phyloP scores from a whole-genome alignment of 2,113 vertebrate species.

The Sorex fumeus region DNA sequence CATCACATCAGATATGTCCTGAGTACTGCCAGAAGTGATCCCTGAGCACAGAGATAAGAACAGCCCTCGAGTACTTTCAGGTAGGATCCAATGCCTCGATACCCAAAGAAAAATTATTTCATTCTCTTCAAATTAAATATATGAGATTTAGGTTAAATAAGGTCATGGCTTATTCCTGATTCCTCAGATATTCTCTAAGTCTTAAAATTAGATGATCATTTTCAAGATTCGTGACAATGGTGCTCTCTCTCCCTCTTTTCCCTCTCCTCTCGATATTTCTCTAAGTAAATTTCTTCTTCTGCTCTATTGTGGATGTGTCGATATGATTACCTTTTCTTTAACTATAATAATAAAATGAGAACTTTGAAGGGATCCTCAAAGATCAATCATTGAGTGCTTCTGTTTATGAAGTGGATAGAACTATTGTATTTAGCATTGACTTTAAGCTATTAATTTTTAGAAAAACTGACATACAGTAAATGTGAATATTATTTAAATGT shows the following conservation, averaged over 20 bases:
- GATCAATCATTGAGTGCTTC: not conserved
- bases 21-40: no score
- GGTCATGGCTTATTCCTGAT: not conserved
- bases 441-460: constrained; percentile 55
- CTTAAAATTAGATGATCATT: not conserved
- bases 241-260: no score
- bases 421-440: not conserved
- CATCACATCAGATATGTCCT: no score
- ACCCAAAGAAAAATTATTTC: no score
- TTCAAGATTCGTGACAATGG: not conserved
- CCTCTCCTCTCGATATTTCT: no score
- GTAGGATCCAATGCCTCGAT: no score
- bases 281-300: not conserved
- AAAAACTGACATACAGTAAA: constrained; percentile 54
- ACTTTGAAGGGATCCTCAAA: not conserved
- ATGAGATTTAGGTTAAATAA: constrained; percentile 11
- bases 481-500: constrained; percentile 62
- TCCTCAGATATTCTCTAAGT: constrained; percentile 42
- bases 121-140: not conserved
- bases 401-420: constrained; percentile 9
- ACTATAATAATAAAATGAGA: constrained; percentile 44
- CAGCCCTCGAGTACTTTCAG: no score
- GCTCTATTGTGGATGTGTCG: not conserved
- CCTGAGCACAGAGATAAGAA: no score
- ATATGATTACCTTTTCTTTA: not conserved